A percentile compares a stretch with the other conserved stretches of the same genome.
Conservation (phyloP, 2,888 invertebrate species). For the Aphidoletes aphidimyza region DNA sequence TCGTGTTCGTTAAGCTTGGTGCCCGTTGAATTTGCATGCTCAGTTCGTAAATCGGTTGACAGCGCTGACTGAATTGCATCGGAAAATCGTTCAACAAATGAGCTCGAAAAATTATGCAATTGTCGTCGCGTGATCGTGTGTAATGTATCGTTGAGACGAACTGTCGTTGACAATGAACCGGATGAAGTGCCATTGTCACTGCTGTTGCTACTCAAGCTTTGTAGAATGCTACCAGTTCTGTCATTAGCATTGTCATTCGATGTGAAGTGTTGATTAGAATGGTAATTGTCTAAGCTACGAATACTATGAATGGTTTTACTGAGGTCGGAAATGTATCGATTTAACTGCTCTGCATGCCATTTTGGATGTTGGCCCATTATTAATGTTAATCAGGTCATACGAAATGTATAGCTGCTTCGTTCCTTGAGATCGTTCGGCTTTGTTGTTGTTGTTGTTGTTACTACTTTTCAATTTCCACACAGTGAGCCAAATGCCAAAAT, state of each 20-base stretch:
- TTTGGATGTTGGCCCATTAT: constrained; percentile 49
- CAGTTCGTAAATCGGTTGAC: not conserved
- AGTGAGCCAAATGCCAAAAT: not conserved
- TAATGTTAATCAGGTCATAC: constrained; percentile 40
- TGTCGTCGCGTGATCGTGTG: not conserved
- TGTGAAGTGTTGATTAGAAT: not conserved
- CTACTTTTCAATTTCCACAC: not conserved
- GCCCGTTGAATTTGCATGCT: not conserved
- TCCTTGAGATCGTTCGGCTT: not conserved
- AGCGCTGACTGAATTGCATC: constrained; percentile 16
- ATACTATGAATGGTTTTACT: constrained; percentile 24
- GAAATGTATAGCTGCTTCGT: constrained; percentile 1
- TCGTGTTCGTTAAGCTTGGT: not conserved
- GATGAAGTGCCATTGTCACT: not conserved
- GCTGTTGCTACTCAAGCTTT: not conserved
- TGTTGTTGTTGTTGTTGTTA: not conserved
- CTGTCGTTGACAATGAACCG: not conserved
- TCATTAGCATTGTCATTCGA: constrained; percentile 14
- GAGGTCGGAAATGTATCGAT: constrained; percentile 31
- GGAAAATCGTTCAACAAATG: not conserved
- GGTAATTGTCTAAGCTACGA: not conserved
- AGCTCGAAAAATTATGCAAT: constrained; percentile 2
- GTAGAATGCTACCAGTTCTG: not conserved
- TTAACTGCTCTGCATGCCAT: constrained; percentile 41
- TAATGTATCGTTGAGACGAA: not conserved